phyloP scores from a whole-genome alignment of 2,113 vertebrate genomes.

The Psilopogon haemacephalus region DNA sequence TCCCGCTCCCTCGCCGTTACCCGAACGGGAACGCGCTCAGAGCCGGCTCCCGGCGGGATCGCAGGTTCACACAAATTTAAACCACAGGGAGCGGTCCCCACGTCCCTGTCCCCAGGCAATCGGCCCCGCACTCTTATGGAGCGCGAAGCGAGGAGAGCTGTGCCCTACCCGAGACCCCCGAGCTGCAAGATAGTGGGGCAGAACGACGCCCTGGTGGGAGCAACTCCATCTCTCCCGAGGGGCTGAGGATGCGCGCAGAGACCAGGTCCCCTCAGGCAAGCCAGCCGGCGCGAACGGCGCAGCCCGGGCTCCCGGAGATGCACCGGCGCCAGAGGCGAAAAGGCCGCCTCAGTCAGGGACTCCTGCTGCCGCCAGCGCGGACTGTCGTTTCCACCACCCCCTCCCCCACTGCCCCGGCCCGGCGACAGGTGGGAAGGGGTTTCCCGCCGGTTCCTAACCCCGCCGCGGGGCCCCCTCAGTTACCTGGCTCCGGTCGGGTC shows the following conservation, averaged over 20 bases:
- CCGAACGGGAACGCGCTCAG: not conserved
- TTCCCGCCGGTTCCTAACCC: not conserved
- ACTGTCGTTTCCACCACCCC: too few relatives aligned
- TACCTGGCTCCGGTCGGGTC: not conserved
- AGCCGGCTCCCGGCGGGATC: not conserved
- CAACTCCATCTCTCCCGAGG: not conserved
- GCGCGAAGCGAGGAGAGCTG: not conserved
- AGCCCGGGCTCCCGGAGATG: too few relatives aligned
- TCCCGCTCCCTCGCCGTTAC: not conserved
- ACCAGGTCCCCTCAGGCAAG: not conserved
- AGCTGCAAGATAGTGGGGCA: not conserved
- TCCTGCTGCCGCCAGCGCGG: not conserved
- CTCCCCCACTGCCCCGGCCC: too few relatives aligned
- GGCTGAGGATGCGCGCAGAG: not conserved
- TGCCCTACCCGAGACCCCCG: not conserved
- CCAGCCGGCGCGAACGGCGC: too few relatives aligned
- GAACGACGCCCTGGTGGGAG: too few relatives aligned
- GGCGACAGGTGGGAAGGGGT: not conserved
- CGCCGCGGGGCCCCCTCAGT: not conserved
- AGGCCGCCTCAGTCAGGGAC: not conserved
- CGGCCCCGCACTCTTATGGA: too few relatives aligned
- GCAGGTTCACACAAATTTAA: not conserved
- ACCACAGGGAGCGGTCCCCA: not conserved
- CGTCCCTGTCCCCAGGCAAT: not conserved
- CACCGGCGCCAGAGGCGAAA: too few relatives aligned